These are phyloP conservation scores for Chiroxiphia lanceolata DNA, from an alignment of 2,797 vertebrate species.

Conservation along the genomic window DNA sequence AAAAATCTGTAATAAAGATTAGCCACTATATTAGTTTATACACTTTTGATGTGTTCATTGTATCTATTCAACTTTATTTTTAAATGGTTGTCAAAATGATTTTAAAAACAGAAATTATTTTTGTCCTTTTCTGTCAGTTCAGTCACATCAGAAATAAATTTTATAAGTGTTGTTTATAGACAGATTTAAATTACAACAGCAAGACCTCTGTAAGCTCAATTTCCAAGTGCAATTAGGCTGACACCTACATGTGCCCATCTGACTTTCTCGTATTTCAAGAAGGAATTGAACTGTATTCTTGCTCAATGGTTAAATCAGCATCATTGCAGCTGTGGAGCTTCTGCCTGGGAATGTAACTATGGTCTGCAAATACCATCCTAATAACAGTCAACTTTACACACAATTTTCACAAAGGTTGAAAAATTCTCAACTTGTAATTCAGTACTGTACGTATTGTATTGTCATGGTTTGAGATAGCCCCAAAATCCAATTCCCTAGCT, in stretches of 20 bases:
- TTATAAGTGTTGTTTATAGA: neutral
- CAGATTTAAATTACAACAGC: neutral
- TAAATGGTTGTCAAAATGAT: neutral
- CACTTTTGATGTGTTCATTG: neutral
- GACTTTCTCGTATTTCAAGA: neutral
- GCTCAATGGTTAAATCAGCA: neutral
- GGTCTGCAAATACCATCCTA: neutral
- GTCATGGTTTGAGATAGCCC: no score
- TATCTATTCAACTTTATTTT: neutral
- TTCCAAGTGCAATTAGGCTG: neutral
- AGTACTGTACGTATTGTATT: neutral
- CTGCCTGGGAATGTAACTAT: neutral
- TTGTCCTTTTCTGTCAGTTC: neutral
- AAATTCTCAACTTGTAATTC: neutral
- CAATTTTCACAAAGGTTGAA: neutral
- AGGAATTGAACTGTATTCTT: neutral
- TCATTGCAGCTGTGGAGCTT: neutral
- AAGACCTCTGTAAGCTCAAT: neutral
- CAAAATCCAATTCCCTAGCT: no score
- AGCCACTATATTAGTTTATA: neutral
- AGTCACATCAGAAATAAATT: neutral
- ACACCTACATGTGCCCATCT: neutral
- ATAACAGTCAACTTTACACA: neutral
- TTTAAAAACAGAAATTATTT: neutral
- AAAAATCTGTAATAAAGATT: neutral